These are phyloP conservation scores for Diorhabda elongata DNA, from an alignment of 1,140 invertebrate genomes.

Conservation along the genomic window DNA sequence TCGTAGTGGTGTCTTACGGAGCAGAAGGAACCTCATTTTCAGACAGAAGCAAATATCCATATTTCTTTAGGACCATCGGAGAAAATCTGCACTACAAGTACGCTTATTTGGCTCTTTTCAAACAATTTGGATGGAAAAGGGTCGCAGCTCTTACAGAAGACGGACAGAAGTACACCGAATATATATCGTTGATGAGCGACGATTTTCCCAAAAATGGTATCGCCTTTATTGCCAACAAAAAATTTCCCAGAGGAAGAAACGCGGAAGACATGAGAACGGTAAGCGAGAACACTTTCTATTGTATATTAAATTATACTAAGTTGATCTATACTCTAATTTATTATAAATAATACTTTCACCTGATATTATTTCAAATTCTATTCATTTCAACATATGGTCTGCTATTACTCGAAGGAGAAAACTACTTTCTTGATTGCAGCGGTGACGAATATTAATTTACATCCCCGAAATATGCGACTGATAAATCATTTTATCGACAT, in stretches of 20 bases:
- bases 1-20: constrained; percentile 75
- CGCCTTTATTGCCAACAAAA: constrained; percentile 64
- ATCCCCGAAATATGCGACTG: too few relatives aligned
- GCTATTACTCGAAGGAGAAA: too few relatives aligned
- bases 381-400: too few relatives aligned
- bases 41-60: constrained; percentile 70
- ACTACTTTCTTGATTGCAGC: too few relatives aligned
- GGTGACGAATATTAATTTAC: too few relatives aligned
- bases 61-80: constrained; percentile 64
- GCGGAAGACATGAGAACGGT: constrained; percentile 41
- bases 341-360: too few relatives aligned
- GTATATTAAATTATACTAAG: too few relatives aligned
- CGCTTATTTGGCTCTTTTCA: constrained; percentile 65
- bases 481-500: too few relatives aligned
- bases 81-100: constrained; percentile 71
- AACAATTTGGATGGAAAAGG: constrained; percentile 64
- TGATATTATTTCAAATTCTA: too few relatives aligned
- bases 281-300: constrained; percentile 14
- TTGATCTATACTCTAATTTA: too few relatives aligned
- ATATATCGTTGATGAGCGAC: constrained; percentile 68
- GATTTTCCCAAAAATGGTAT: constrained; percentile 59
- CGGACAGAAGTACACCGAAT: constrained; percentile 77
- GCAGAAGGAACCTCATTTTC: constrained; percentile 72
- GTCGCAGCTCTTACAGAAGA: constrained; percentile 74
- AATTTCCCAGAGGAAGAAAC: constrained; percentile 58